Percentiles rank a stretch among this genome's conserved stretches.
These are phyloP conservation scores for Drosophila yakuba DNA, from an alignment of 1,140 invertebrate species.

Conservation along the genomic window DNA sequence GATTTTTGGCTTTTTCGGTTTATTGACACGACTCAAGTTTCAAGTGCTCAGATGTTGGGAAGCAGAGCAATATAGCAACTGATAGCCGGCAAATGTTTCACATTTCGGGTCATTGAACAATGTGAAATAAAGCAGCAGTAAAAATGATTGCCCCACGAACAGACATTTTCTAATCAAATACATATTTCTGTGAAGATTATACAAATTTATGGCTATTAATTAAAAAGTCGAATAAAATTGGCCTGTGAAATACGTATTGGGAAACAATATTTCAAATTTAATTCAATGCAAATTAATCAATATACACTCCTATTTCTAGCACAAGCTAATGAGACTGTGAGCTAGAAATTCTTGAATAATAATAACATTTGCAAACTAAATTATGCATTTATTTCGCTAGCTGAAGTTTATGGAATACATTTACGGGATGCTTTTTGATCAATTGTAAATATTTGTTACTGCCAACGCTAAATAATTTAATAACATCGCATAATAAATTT, in stretches of 20 bases:
- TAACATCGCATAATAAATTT: conserved; percentile 19
- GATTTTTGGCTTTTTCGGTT: conserved; percentile 53
- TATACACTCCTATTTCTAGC: not conserved
- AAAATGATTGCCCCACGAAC: not conserved
- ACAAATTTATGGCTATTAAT: not conserved
- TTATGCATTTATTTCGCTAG: conserved; percentile 19
- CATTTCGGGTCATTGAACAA: conserved; percentile 30
- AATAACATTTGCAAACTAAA: conserved; percentile 1
- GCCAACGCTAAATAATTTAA: conserved; percentile 2
- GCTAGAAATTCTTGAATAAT: not conserved
- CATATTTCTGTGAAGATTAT: not conserved
- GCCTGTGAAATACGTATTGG: not conserved
- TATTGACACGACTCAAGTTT: conserved; percentile 65
- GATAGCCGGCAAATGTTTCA: conserved; percentile 31
- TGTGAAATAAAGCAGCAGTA: not conserved
- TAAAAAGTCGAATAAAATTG: not conserved
- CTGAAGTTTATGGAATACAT: not conserved
- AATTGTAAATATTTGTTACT: conserved; percentile 25
- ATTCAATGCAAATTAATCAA: conserved; percentile 13
- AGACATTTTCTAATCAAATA: not conserved
- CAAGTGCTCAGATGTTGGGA: conserved; percentile 27
- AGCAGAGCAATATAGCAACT: conserved; percentile 8
- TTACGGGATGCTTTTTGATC: not conserved
- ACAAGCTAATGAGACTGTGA: conserved; percentile 9
- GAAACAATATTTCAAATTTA: conserved; percentile 10